A percentile compares a stretch with the other conserved stretches of the same genome.
Evolutionary conservation across 2,113 vertebrate species (phyloP).

Genomic region (Athene cunicularia): DNA sequence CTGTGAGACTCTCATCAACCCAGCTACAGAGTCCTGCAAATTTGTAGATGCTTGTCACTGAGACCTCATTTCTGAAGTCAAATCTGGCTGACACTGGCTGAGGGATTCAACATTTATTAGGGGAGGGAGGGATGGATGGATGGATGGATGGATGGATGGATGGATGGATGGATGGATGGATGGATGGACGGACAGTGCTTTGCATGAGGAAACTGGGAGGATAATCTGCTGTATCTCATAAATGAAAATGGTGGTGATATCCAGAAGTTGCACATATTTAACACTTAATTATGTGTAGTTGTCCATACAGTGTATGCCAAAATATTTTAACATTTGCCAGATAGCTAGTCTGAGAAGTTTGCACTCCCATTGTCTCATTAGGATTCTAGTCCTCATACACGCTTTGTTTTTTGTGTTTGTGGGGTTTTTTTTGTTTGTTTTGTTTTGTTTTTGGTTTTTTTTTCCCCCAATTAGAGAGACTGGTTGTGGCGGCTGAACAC

Average conservation of each 20-base stretch:
- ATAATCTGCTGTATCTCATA: not conserved
- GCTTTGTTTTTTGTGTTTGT: too few species aligned
- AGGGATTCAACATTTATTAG: not conserved
- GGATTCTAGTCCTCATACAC: not conserved
- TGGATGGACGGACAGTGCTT: not conserved
- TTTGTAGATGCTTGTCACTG: not conserved
- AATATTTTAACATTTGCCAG: not conserved
- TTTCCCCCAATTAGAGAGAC: slow-evolving; percentile 81
- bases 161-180: not conserved
- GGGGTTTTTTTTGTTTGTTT: too few species aligned
- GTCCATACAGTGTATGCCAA: not conserved
- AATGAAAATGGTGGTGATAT: not conserved
- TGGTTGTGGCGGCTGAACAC: slow-evolving; percentile 95
- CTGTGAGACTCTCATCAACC: not conserved
- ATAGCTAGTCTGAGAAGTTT: not conserved
- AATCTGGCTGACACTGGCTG: not conserved
- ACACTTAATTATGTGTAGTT: not conserved
- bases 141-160: too few species aligned
- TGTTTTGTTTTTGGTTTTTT: not conserved
- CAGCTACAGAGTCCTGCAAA: not conserved
- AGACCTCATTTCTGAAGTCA: not conserved
- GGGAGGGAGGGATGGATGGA: not conserved
- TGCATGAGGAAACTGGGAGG: not conserved
- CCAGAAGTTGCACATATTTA: not conserved
- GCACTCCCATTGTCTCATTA: not conserved